Percentiles rank a stretch among this genome's conserved stretches.
These are phyloP conservation scores for Parnassius orleans DNA, from an alignment of 2,888 invertebrate genomes.

Conservation along the genomic window DNA sequence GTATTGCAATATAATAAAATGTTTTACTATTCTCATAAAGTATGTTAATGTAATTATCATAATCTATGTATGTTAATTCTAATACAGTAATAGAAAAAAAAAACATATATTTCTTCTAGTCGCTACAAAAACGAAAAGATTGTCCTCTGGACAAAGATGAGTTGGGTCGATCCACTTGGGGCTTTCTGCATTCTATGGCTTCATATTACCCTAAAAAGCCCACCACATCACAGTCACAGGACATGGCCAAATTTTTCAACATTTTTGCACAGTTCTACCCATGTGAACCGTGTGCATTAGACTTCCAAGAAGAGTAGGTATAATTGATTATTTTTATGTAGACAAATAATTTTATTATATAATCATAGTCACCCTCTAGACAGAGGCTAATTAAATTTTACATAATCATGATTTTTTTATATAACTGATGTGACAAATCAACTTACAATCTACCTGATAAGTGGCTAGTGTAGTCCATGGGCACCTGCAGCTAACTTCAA, in stretches of 20 bases:
- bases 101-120: slow-evolving; percentile 36
- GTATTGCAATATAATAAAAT: not conserved
- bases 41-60: too few species aligned
- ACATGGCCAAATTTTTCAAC: slow-evolving; percentile 91
- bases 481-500: too few species aligned
- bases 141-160: slow-evolving; percentile 90
- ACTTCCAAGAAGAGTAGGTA: slow-evolving; percentile 91
- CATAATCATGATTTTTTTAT: too few species aligned
- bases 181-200: slow-evolving; percentile 97
- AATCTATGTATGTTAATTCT: too few species aligned
- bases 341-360: too few species aligned
- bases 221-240: slow-evolving; percentile 83
- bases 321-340: not conserved
- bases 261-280: slow-evolving; percentile 95
- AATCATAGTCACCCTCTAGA: too few species aligned
- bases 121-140: slow-evolving; percentile 57
- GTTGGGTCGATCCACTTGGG: slow-evolving; percentile 92
- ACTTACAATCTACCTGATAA: too few species aligned
- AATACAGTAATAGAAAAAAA: not conserved
- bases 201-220: slow-evolving; percentile 96
- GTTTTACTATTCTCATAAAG: not conserved
- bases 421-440: too few species aligned
- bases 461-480: too few species aligned
- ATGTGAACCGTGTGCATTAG: slow-evolving; percentile 93
- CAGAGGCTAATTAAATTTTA: too few species aligned